Percentiles rank a stretch among this genome's conserved stretches.
Evolutionary conservation across 2,888 invertebrate genomes (phyloP).

Genomic region (Aromia moschata): DNA sequence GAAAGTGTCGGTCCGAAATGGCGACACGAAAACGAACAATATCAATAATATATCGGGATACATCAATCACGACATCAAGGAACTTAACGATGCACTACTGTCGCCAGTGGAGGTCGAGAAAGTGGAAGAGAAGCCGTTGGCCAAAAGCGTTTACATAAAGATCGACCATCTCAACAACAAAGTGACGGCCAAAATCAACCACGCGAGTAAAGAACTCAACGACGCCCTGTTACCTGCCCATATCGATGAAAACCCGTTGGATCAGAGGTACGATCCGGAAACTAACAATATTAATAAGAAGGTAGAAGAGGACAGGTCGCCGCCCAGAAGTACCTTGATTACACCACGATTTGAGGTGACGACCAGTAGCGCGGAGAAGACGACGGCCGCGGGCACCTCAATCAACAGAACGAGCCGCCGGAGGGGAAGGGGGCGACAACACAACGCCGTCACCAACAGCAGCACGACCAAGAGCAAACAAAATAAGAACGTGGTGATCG

Average conservation of each 20-base stretch:
- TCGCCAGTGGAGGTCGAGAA: background rate
- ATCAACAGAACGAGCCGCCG: conserved; percentile 21
- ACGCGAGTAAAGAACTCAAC: background rate
- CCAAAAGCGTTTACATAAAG: background rate
- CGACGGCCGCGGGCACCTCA: background rate
- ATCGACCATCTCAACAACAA: background rate
- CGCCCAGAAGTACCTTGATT: background rate
- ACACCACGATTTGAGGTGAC: background rate
- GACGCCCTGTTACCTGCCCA: background rate
- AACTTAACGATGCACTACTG: background rate
- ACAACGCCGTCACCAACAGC: conserved; percentile 5
- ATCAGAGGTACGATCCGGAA: background rate
- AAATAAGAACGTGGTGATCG: conserved; percentile 27
- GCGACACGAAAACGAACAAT: background rate
- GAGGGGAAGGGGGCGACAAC: conserved; percentile 27
- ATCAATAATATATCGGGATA: background rate
- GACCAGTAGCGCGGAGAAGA: background rate
- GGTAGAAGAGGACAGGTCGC: background rate
- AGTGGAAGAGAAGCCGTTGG: background rate
- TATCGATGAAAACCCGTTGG: background rate
- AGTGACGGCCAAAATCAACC: background rate
- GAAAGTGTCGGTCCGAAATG: background rate
- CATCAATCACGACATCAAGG: background rate
- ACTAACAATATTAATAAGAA: conserved; percentile 11
- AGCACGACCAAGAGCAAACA: background rate